Conservation (phyloP, 2,888 invertebrate genomes). For the Anorthoa munda region DNA sequence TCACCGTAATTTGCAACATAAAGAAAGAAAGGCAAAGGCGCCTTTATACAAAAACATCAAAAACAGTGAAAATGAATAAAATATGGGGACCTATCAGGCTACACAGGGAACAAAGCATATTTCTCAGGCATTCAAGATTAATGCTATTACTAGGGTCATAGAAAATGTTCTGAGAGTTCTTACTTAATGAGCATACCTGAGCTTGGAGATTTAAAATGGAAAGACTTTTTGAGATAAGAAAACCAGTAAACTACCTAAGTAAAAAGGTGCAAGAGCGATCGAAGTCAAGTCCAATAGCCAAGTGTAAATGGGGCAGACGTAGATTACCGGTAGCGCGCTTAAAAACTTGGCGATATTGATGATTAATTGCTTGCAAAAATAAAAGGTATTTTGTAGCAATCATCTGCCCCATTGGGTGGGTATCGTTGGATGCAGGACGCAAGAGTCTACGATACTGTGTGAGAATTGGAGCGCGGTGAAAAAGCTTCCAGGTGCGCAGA, state of each 20-base stretch:
- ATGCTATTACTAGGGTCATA: constrained; percentile 59
- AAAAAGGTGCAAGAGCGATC: constrained; percentile 66
- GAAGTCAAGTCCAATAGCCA: constrained; percentile 64
- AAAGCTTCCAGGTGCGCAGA: constrained; percentile 86
- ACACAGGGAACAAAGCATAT: constrained; percentile 62
- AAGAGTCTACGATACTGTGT: constrained; percentile 68
- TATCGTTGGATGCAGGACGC: constrained; percentile 62
- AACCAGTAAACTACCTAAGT: constrained; percentile 59
- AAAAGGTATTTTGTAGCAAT: constrained; percentile 22
- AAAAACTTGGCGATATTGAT: constrained; percentile 38
- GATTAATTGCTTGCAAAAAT: constrained; percentile 42
- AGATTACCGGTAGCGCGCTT: constrained; percentile 42
- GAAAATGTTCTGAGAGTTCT: constrained; percentile 49
- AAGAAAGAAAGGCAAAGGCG: constrained; percentile 54
- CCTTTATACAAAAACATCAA: constrained; percentile 54
- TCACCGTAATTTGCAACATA: constrained; percentile 63
- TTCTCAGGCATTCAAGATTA: constrained; percentile 57
- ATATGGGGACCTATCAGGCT: constrained; percentile 62
- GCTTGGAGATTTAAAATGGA: constrained; percentile 57
- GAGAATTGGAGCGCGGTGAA: constrained; percentile 76
- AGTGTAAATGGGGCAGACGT: constrained; percentile 67
- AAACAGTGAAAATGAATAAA: constrained; percentile 62
- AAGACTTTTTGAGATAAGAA: constrained; percentile 56
- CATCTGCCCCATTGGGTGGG: constrained; percentile 65
- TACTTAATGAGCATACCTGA: constrained; percentile 58